These are phyloP conservation scores for Xylophagus ater DNA, from an alignment of 2,888 invertebrate genomes.

Conservation along the genomic window DNA sequence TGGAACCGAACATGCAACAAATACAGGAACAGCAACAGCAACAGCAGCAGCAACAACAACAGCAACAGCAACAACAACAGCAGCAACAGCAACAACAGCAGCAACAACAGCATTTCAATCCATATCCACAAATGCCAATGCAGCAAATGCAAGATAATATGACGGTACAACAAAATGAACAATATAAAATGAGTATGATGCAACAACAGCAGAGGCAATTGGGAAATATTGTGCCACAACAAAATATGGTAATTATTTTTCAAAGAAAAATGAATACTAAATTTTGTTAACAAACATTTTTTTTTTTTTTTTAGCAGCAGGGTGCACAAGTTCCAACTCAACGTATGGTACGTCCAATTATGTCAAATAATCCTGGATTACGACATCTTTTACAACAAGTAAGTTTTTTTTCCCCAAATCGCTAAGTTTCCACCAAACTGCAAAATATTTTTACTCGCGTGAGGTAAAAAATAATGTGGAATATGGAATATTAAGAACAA, in stretches of 20 bases:
- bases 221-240: constrained; percentile 20
- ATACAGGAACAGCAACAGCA: constrained; percentile 48
- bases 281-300: constrained; percentile 3
- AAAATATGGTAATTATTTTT: constrained; percentile 22
- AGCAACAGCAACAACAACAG: constrained; percentile 23
- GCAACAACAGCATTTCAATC: constrained; percentile 65
- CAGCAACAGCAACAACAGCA: constrained; percentile 35
- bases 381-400: constrained; percentile 64
- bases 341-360: constrained; percentile 61
- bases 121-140: constrained; percentile 37
- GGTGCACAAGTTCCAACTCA: constrained; percentile 40
- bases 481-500: no score
- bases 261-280: background rate
- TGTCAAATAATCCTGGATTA: constrained; percentile 68
- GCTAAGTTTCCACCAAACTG: no score
- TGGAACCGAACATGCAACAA: constrained; percentile 21
- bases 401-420: no score
- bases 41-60: constrained; percentile 23
- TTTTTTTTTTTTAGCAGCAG: constrained; percentile 8
- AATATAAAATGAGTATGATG: constrained; percentile 22
- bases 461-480: no score
- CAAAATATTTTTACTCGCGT: no score
- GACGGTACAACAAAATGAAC: constrained; percentile 20
- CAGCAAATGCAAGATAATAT: constrained; percentile 33
- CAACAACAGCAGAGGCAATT: constrained; percentile 21